Conservation (phyloP, 2,113 vertebrate species). For the Calidris pygmaea region DNA sequence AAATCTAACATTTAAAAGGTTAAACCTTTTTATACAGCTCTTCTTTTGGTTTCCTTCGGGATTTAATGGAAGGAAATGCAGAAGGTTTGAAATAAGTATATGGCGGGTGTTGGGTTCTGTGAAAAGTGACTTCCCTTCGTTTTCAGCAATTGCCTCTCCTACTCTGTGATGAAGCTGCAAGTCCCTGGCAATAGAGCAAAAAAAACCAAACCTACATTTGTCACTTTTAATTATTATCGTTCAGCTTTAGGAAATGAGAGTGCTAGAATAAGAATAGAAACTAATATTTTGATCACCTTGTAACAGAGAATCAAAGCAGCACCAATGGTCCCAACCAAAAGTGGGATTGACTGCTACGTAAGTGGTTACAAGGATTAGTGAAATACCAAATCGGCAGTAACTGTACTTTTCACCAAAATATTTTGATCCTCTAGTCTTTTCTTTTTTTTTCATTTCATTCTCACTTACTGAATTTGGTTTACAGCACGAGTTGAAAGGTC, state of each 20-base stretch:
- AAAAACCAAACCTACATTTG: not conserved
- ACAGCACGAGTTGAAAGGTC: not conserved
- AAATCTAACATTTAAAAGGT: not conserved
- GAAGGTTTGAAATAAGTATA: not conserved
- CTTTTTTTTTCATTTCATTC: not conserved
- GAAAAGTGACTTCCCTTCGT: not conserved
- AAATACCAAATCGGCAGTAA: not conserved
- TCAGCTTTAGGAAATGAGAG: not conserved
- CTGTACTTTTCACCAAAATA: not conserved
- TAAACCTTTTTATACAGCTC: not conserved
- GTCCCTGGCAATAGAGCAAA: not conserved
- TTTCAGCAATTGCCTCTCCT: not conserved
- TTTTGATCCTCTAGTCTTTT: not conserved
- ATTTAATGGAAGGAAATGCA: not conserved
- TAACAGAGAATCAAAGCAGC: not conserved
- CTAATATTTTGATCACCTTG: not conserved
- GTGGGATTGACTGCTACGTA: not conserved
- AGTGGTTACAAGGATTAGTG: not conserved
- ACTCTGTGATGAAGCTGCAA: not conserved
- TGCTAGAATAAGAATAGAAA: not conserved
- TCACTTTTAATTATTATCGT: not conserved
- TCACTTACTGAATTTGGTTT: not conserved
- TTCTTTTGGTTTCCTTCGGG: not conserved
- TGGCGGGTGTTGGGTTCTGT: not conserved
- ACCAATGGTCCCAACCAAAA: not conserved